These are phyloP conservation scores for Scotopteryx bipunctaria DNA, from an alignment of 2,888 invertebrate genomes.

Conservation along the genomic window DNA sequence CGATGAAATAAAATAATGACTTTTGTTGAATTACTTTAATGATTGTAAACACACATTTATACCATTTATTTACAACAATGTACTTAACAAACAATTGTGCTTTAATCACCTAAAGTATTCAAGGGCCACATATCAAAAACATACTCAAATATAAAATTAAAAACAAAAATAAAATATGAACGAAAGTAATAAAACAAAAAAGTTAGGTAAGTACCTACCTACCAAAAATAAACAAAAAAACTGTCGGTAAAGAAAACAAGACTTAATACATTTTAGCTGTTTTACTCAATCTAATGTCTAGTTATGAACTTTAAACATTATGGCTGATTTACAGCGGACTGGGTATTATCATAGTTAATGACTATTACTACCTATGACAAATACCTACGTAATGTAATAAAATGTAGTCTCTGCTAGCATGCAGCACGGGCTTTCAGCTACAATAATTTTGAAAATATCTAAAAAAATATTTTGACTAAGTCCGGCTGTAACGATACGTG, in stretches of 20 bases:
- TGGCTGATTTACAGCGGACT: background rate
- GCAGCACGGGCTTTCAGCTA: constrained; percentile 2
- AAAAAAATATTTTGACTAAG: no score
- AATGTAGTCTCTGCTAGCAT: background rate
- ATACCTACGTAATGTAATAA: background rate
- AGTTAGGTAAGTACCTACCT: no score
- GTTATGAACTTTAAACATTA: background rate
- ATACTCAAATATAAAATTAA: constrained; percentile 45
- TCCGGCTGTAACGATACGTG: no score
- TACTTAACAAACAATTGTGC: constrained; percentile 79
- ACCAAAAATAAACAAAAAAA: constrained; percentile 11
- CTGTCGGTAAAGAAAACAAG: background rate
- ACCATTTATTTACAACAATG: constrained; percentile 74
- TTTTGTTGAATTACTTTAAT: constrained; percentile 81
- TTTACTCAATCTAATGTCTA: background rate
- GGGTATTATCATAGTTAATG: background rate
- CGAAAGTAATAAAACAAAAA: constrained; percentile 37
- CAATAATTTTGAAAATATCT: background rate
- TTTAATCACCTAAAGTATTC: constrained; percentile 50
- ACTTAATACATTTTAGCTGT: no score
- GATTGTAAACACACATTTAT: constrained; percentile 79
- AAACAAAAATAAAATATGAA: constrained; percentile 58
- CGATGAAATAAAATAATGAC: constrained; percentile 3
- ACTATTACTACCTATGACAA: background rate
- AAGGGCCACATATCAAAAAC: constrained; percentile 43